These are phyloP conservation scores for Formica aserva DNA, from an alignment of 2,888 invertebrate genomes.

Conservation along the genomic window DNA sequence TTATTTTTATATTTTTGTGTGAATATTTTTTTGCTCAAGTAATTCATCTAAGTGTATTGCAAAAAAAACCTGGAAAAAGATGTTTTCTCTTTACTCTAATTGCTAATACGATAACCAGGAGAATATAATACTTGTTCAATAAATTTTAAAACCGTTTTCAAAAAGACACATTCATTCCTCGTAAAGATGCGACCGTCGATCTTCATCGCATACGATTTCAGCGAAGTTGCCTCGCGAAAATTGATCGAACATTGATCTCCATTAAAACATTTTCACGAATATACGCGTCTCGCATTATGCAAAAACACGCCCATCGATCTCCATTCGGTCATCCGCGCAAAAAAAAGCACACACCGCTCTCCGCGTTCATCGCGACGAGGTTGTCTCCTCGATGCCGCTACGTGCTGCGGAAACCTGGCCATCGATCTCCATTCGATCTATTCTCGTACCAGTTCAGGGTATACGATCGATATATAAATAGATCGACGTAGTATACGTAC, in stretches of 20 bases:
- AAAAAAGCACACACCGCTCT: background rate
- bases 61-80: background rate
- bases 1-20: background rate
- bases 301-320: constrained; percentile 58
- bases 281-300: constrained; percentile 42
- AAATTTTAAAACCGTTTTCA: background rate
- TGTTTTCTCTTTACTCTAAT: background rate
- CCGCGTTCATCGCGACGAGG: constrained; percentile 10
- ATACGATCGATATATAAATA: constrained; percentile 67
- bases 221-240: background rate
- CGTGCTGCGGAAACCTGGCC: constrained; percentile 53
- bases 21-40: background rate
- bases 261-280: background rate
- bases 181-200: background rate
- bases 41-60: background rate
- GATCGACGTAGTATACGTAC: constrained; percentile 58
- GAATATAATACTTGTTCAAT: background rate
- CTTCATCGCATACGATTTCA: background rate
- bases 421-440: constrained; percentile 74
- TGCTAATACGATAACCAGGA: background rate
- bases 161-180: background rate
- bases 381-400: constrained; percentile 19
- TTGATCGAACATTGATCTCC: constrained; percentile 3
- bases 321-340: background rate
- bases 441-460: constrained; percentile 62